phyloP scores from a whole-genome alignment of 2,113 vertebrate species.

The Sialia sialis region DNA sequence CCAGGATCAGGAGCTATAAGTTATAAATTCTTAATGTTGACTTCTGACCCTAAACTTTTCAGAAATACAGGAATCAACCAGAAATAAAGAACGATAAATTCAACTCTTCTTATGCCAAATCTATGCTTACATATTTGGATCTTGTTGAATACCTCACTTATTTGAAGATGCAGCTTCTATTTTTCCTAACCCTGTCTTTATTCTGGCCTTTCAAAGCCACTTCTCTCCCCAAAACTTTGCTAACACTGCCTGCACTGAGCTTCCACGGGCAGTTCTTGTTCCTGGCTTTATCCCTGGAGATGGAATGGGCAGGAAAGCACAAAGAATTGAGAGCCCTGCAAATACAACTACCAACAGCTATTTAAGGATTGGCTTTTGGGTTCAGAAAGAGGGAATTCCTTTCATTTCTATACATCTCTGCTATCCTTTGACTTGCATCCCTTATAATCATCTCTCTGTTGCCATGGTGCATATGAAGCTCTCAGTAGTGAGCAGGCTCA shows the following conservation, averaged over 20 bases:
- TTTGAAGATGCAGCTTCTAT: background rate
- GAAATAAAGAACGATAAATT: background rate
- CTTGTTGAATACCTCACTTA: background rate
- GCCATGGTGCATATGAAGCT: background rate
- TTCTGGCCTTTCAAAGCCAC: background rate
- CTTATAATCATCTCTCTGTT: background rate
- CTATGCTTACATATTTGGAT: background rate
- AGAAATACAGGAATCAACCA: background rate
- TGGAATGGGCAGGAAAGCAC: background rate
- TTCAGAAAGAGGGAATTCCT: background rate
- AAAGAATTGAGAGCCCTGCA: background rate
- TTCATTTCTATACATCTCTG: slow-evolving; percentile 5
- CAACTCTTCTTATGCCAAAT: background rate
- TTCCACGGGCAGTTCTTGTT: background rate
- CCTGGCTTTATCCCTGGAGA: background rate
- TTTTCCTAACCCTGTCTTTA: background rate
- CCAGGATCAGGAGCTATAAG: background rate
- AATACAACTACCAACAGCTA: background rate
- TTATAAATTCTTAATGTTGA: background rate
- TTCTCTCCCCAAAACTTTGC: background rate
- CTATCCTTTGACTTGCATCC: background rate
- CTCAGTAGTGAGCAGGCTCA: background rate
- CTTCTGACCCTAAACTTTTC: background rate
- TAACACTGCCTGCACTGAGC: background rate
- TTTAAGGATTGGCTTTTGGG: background rate